phyloP scores from a whole-genome alignment of 2,797 vertebrate genomes.

The Poliocrania exsul region DNA sequence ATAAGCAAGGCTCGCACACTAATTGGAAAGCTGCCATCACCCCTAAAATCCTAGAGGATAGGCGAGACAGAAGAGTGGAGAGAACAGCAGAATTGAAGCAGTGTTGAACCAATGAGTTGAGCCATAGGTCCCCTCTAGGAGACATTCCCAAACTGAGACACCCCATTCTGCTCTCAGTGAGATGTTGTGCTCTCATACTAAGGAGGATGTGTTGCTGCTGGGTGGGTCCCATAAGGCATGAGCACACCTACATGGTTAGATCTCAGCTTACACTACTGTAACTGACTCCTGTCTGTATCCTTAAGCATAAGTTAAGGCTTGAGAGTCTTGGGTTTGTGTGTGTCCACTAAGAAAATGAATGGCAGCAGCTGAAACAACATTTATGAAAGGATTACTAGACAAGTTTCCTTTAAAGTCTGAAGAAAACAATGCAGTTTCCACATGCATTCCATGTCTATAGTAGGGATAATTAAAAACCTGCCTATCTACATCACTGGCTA shows the following conservation, averaged over 20 bases:
- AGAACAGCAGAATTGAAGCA: background rate
- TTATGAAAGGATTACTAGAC: background rate
- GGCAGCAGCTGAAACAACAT: background rate
- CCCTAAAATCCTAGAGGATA: rapidly evolving
- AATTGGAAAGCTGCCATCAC: background rate
- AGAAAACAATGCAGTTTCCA: background rate
- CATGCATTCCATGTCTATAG: background rate
- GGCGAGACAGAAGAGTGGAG: background rate
- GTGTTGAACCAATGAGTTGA: too few species aligned
- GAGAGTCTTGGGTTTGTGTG: background rate
- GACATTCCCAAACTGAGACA: too few species aligned
- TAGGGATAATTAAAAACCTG: background rate
- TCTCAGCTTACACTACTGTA: background rate
- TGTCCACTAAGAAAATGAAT: background rate
- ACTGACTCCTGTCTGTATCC: background rate
- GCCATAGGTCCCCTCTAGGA: too few species aligned
- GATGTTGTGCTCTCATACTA: background rate
- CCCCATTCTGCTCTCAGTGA: background rate
- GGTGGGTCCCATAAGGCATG: background rate
- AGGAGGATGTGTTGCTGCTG: background rate
- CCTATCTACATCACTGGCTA: background rate
- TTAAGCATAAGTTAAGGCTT: background rate
- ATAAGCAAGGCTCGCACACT: background rate
- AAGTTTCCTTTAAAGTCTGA: background rate
- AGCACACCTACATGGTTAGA: background rate